These are phyloP conservation scores for Prunella himalayana DNA, from an alignment of 2,113 vertebrate genomes.

Conservation along the genomic window DNA sequence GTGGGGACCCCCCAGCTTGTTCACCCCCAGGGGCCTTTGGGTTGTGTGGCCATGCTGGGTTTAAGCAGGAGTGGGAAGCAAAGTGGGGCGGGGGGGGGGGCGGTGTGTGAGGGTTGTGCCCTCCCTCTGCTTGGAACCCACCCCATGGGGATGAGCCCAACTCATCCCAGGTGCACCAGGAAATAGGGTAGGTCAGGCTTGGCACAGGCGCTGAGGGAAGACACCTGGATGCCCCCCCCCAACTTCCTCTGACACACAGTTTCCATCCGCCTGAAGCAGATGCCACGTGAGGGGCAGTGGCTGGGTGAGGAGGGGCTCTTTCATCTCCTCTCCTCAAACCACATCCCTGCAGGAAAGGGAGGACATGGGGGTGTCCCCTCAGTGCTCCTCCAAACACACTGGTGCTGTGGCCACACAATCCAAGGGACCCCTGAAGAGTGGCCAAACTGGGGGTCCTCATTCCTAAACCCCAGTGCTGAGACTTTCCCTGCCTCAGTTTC, in stretches of 20 bases:
- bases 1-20: not conserved
- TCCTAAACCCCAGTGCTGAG: not conserved
- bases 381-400: not conserved
- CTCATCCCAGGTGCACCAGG: not conserved
- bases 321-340: not conserved
- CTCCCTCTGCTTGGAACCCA: not conserved
- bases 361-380: too few relatives aligned
- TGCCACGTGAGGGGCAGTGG: not conserved
- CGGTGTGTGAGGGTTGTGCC: not conserved
- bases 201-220: accelerated
- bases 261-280: not conserved
- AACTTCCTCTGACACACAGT: not conserved
- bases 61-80: not conserved
- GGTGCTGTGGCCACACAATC: not conserved
- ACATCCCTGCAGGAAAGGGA: not conserved
- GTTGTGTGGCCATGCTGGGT: not conserved
- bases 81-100: accelerated
- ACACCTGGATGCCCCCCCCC: not conserved
- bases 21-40: too few relatives aligned
- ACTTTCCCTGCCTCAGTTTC: not conserved
- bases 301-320: not conserved
- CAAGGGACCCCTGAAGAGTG: not conserved
- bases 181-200: not conserved
- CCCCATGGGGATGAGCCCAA: too few relatives aligned
- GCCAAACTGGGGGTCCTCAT: not conserved